Base-by-base conservation (phyloP, 2,888 invertebrate species). In the Dasysyrphus tricinctus region DNA sequence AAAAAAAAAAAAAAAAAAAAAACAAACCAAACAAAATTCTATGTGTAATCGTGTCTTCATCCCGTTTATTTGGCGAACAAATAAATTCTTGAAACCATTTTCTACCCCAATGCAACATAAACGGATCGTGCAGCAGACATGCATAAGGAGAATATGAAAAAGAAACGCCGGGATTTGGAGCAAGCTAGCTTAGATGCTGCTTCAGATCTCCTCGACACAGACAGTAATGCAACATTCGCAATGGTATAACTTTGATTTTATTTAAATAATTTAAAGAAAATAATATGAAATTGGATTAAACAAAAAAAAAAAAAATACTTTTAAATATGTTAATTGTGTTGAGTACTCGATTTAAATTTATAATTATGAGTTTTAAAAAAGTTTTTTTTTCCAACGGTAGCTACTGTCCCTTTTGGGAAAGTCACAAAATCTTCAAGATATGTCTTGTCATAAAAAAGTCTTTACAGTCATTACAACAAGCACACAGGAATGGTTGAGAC, bases 151-250 rank as follows among this genome's bases (percentile, higher is more conserved):
- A 97, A 96, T 91, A 96, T 97, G 95, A 97, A 97, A 94, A 97
- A 97, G 93, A 96, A 97, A 93, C 94, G 96, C 90, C 94, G 96
- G 88, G 97, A 97, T 93, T 94, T 97, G 94, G 97, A 97, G 93
- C 96, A 97, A 89, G 95, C 96, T 61, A 96, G 96, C 88, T 94
- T 97, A 94, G 97, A 97, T 91, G 97, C 97, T 54, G 95, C 97
- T 61, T 96, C 97, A 51, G 97, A 97, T 92, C 94, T 97, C 88
- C 94, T 97, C 90, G 97, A 98, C 91, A 96, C 96, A 39, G 98
- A 98, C 92, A 97, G 97, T 93, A 95, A 97, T 90, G 96, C 97
- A 80, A 97, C 97, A 86, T 98, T 98, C 93, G 97, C 97, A 91
- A 97, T 98, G 97, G 98, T 98, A 95, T 91, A 91, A 51, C 65